Percentiles rank a stretch among this genome's conserved stretches.
Evolutionary conservation across 2,113 vertebrate species (phyloP).

Genomic region (Hippocampus barbouri): DNA sequence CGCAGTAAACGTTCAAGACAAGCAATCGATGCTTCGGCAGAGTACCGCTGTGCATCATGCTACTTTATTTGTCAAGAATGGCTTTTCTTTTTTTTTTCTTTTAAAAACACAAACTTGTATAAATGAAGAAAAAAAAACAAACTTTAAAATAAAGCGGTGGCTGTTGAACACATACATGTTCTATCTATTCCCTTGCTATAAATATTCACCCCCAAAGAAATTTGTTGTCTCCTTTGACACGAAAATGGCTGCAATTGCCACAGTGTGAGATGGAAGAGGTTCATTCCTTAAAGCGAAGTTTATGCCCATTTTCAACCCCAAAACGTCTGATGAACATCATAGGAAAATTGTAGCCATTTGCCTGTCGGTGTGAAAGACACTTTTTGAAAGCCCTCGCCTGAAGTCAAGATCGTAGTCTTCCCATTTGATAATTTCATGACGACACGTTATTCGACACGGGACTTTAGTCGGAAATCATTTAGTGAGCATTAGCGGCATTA

Average conservation of each 20-base stretch:
- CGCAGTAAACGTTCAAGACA: constrained; percentile 12
- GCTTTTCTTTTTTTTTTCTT: not conserved
- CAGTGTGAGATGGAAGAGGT: constrained; percentile 8
- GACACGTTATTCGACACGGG: not conserved
- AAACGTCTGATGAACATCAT: constrained; percentile 22
- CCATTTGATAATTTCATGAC: not conserved
- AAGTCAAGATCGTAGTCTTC: not conserved
- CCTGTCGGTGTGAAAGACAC: constrained; percentile 1
- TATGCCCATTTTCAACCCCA: constrained; percentile 27
- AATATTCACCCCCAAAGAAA: constrained; percentile 11
- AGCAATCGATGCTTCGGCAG: constrained; percentile 51
- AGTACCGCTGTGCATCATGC: constrained; percentile 30
- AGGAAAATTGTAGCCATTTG: constrained; percentile 28
- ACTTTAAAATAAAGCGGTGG: not conserved
- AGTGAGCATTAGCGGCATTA: not conserved
- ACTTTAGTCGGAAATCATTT: not conserved
- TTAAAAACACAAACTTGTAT: not conserved
- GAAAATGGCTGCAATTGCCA: constrained; percentile 43
- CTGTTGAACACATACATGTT: constrained; percentile 12
- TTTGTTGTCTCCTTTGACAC: constrained; percentile 28
- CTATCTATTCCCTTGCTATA: constrained; percentile 7
- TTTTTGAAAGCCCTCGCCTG: not conserved
- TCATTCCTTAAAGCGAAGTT: constrained; percentile 14
- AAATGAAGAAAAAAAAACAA: not conserved
- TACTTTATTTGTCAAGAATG: constrained; percentile 25